phyloP scores from a whole-genome alignment of 1,140 invertebrate genomes.

The Achatina immaculata region DNA sequence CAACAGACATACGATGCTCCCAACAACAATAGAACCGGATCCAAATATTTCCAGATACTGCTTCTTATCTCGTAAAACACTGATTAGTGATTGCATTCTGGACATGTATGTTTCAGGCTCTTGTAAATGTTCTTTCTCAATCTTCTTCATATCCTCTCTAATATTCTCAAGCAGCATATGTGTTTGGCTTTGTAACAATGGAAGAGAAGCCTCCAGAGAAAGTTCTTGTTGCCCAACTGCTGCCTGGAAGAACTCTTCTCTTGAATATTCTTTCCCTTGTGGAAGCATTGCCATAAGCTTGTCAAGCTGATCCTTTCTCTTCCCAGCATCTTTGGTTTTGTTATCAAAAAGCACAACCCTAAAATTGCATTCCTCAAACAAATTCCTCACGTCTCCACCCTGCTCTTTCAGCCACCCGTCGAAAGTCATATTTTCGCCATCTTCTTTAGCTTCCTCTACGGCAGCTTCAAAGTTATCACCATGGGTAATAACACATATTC shows the following conservation, averaged over 20 bases:
- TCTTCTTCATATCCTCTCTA: background rate
- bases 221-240: background rate
- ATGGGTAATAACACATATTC: background rate
- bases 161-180: background rate
- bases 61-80: background rate
- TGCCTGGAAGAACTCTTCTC: background rate
- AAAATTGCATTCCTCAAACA: background rate
- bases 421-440: background rate
- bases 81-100: background rate
- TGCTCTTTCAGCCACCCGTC: background rate
- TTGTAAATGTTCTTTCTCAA: background rate
- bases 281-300: background rate
- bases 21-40: background rate
- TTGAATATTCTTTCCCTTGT: background rate
- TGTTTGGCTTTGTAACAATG: background rate
- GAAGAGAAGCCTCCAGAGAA: background rate
- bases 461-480: slow-evolving; percentile 1
- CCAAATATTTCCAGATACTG: background rate
- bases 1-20: too few species aligned
- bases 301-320: background rate
- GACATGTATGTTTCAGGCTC: background rate
- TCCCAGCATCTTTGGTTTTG: background rate
- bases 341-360: background rate
- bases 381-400: background rate
- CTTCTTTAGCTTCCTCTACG: background rate